Evolutionary conservation across 2,888 invertebrate genomes (phyloP), one percentile per base, ranked within the genome.

Genomic region (Eumerus sabulonum): DNA sequence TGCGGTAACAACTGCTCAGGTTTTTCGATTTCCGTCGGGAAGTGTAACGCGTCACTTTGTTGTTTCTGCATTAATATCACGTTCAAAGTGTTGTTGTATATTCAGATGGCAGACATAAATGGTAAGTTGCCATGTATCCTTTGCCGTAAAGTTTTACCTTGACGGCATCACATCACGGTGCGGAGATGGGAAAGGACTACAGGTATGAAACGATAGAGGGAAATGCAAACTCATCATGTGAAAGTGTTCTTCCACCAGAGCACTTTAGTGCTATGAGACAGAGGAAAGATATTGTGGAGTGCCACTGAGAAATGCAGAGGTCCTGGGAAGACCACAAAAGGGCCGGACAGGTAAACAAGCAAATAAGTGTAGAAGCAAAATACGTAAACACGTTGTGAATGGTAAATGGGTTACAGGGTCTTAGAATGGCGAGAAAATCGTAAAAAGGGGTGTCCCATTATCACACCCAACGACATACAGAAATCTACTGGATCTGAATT

Each of bases 31-130:
- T 18, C 38, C 5, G 9, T 63, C 9, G 17, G 35, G 4, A 12
- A 17, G 40, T 11, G 13, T 18, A 9, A 44, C n/a, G 35, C 48
- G 50, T 67, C 50, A 35, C 48, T 59, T 59, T 59, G 51, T 50
- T 44, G n/a, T 14, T 53, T 59, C 60, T 27, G 47, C 68, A 60
- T 70, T 70, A 53, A 70, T 70, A 70, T 70, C 68, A 70, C 68
- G 68, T 70, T 36, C 60, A 70, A 54, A 47, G 53, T 59, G 53
- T 60, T 70, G 53, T 70, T 70, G 60, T 70, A 60, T 53, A 53
- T 60, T 60, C 60, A 47, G 47, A 38, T 27, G 53, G 42, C 38
- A 54, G 68, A 38, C 45, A 60, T 4, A 47, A 53, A 38, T 48
- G 40, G 27, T 27, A 27, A 27, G 3, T 27, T 27, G 53, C 27